These are phyloP conservation scores for Camelus dromedarius DNA, from an alignment of 2,113 vertebrate genomes.

Conservation along the genomic window DNA sequence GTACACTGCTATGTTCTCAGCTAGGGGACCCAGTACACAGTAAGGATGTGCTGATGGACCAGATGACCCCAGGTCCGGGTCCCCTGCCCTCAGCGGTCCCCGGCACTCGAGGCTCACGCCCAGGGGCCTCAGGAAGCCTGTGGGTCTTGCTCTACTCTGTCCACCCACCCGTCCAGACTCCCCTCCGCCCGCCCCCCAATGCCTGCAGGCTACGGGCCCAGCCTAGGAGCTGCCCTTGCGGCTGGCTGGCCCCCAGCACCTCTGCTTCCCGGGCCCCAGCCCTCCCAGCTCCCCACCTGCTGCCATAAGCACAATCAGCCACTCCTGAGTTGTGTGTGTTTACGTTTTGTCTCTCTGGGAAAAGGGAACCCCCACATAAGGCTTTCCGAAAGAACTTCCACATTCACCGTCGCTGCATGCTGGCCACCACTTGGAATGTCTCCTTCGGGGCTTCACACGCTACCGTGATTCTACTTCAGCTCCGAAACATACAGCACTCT, in stretches of 20 bases:
- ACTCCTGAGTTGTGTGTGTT: neutral
- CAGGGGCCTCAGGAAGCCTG: neutral
- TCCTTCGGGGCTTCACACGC: neutral
- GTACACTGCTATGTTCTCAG: neutral
- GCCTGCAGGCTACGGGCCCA: too few relatives aligned
- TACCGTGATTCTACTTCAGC: neutral
- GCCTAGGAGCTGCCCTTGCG: too few relatives aligned
- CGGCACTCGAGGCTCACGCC: neutral
- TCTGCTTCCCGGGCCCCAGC: too few relatives aligned
- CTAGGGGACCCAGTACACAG: neutral
- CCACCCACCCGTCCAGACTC: fast-evolving
- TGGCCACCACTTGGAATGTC: neutral
- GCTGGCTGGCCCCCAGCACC: neutral
- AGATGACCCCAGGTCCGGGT: too few relatives aligned
- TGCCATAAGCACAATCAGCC: fast-evolving
- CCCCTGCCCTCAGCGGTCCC: neutral
- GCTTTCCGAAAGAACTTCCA: neutral
- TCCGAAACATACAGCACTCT: neutral
- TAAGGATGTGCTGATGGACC: neutral
- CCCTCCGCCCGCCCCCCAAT: too few relatives aligned
- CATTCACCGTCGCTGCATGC: neutral
- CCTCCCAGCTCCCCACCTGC: too few relatives aligned
- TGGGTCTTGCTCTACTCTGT: neutral
- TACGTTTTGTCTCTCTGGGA: too few relatives aligned
- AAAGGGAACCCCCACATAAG: neutral